Evolutionary conservation across 2,113 vertebrate species (phyloP).

Genomic region (Oxygymnocypris stewartii): DNA sequence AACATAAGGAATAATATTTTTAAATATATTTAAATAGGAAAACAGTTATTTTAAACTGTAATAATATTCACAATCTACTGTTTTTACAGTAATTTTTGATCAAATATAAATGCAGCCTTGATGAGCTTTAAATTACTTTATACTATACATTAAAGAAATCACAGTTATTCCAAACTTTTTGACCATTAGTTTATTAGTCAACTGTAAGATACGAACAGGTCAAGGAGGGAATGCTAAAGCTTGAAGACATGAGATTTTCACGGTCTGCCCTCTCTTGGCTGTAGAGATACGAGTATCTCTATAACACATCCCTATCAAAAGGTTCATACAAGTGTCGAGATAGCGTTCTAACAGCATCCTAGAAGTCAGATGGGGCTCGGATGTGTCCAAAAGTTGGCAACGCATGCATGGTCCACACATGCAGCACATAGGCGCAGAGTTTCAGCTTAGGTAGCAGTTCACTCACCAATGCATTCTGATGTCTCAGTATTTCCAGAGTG

Average conservation of each 20-base stretch:
- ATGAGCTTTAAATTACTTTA: background rate
- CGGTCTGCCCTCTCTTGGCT: background rate
- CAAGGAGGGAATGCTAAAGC: background rate
- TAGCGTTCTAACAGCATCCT: background rate
- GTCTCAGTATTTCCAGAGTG: background rate
- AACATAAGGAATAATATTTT: background rate
- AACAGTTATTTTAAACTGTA: background rate
- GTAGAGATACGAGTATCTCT: constrained; percentile 5
- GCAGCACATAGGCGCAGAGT: constrained; percentile 5
- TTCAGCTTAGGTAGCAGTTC: background rate
- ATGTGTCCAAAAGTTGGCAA: background rate
- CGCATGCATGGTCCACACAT: constrained; percentile 22
- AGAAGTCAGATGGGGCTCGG: background rate
- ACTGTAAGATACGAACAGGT: background rate
- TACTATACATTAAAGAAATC: background rate
- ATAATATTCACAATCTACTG: background rate
- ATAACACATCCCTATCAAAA: background rate
- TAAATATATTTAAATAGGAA: background rate
- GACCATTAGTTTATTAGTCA: background rate
- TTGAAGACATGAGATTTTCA: background rate
- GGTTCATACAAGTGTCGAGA: background rate
- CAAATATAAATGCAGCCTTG: background rate
- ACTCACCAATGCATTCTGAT: constrained; percentile 38
- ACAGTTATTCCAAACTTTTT: background rate
- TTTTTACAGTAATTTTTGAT: background rate